Conservation (phyloP, 2,888 invertebrate genomes). For the Sesamia inferens region DNA sequence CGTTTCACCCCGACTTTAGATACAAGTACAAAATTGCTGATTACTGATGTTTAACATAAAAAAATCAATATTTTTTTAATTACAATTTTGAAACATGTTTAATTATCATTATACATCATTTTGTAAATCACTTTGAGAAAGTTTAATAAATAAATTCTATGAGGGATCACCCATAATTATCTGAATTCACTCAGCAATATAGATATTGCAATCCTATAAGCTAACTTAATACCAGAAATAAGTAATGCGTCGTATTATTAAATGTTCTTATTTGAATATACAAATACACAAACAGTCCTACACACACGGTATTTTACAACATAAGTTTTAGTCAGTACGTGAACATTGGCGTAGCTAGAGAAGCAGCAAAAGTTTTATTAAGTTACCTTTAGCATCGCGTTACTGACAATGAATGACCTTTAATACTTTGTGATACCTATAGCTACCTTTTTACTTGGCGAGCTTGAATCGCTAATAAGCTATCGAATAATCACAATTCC, state of each 20-base stretch:
- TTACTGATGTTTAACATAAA: constrained; percentile 7
- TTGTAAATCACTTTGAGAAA: constrained; percentile 1
- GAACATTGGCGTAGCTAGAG: constrained; percentile 31
- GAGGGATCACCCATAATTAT: neutral
- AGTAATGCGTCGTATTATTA: constrained; percentile 5
- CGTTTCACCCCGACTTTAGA: constrained; percentile 30
- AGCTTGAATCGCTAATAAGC: neutral
- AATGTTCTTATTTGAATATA: constrained; percentile 13
- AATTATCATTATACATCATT: constrained; percentile 25
- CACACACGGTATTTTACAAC: constrained; percentile 41
- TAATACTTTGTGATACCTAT: neutral
- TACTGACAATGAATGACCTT: neutral
- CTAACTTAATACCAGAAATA: constrained; percentile 2
- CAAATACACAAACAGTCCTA: constrained; percentile 61
- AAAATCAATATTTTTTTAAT: constrained; percentile 13
- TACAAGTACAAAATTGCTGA: constrained; percentile 32
- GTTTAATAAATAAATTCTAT: constrained; percentile 6
- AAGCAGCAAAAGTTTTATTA: neutral
- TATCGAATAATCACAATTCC: neutral
- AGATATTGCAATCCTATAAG: neutral
- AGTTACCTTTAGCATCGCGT: neutral
- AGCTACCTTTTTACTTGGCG: neutral
- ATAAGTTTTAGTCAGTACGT: constrained; percentile 30
- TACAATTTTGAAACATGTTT: constrained; percentile 17
- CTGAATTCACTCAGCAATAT: neutral